Base-by-base conservation (phyloP, 1,140 invertebrate genomes). In the Macrostomum lignano region DNA sequence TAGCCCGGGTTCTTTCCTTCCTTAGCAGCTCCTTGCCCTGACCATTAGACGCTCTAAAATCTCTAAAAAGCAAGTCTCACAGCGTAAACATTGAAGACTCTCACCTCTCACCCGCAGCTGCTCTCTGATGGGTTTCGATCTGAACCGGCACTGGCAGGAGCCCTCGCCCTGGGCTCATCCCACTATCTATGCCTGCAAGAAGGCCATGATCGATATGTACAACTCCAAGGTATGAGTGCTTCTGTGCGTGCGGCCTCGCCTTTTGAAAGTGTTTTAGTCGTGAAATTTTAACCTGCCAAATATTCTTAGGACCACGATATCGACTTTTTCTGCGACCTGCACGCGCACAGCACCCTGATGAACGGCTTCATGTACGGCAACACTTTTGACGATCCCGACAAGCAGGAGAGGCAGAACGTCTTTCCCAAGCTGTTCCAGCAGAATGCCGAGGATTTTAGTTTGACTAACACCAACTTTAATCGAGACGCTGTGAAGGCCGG, bases 281-380 rank as follows among this genome's bases (percentile, higher is more conserved):
- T 23, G 21, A 24, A 24, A 21, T 24, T 36, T 41, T n/a, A n/a
- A n/a, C n/a, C n/a, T n/a, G n/a, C n/a, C n/a, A n/a, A n/a, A 25
- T 26, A 25, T 36, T 29, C 35, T 35, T 52, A 77, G 72, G 65
- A 66, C 33, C 58, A 69, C 42, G 70, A 77, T 40, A 55, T 91
- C 36, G 82, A 91, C 55, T 79, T 84, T 48, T 73, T 86, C 21
- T 64, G 91, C 19, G 84, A 96, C 58, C 61, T 96, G 13, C 84
- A 94, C 55, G 74, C 79, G 5, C 81, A 91, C 48, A 71, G 73
- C 1, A 84, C 72, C 38, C 64, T 82, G 25, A 73, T 74, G 45
- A 84, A 86, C 11, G 70, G 76, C 22, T 94, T 93, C 57, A 70
- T 94, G 38, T 81, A 84, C 47, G 86, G 86, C 5, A 93, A 88